These are phyloP conservation scores for Aphelenchoides avenae DNA, from an alignment of 1,140 invertebrate genomes.

Conservation along the genomic window DNA sequence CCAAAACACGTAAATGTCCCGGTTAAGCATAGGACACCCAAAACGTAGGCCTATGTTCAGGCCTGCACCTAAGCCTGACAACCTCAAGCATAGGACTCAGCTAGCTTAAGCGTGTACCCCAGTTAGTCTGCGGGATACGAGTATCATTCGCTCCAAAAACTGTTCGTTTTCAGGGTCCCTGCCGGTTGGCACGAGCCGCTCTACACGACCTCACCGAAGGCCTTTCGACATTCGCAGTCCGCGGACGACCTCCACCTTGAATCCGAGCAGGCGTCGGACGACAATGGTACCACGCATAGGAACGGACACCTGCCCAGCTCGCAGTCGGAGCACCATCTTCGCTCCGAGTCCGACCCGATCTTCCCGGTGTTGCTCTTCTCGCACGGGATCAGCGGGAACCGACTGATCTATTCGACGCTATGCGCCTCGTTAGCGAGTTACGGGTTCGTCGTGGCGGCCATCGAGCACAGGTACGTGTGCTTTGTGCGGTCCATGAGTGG, in stretches of 20 bases:
- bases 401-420: constrained; percentile 67
- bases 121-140: no score
- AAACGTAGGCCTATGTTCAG: no score
- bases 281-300: constrained; percentile 2
- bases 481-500: no score
- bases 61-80: no score
- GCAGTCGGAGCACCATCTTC: constrained; percentile 25
- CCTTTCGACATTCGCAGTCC: constrained; percentile 16
- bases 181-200: constrained; percentile 38
- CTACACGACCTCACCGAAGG: background rate
- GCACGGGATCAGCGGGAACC: constrained; percentile 68
- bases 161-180: constrained; percentile 25
- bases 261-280: no score
- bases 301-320: background rate
- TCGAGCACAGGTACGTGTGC: constrained; percentile 69
- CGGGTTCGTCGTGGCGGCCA: constrained; percentile 68
- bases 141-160: no score
- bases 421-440: constrained; percentile 68
- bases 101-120: no score
- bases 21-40: no score
- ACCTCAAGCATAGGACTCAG: no score
- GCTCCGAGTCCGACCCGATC: constrained; percentile 56
- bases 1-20: no score
- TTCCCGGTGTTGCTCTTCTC: constrained; percentile 69
- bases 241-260: constrained; percentile 2